phyloP scores from a whole-genome alignment of 2,113 vertebrate genomes.

The Dolichotis patagonum region DNA sequence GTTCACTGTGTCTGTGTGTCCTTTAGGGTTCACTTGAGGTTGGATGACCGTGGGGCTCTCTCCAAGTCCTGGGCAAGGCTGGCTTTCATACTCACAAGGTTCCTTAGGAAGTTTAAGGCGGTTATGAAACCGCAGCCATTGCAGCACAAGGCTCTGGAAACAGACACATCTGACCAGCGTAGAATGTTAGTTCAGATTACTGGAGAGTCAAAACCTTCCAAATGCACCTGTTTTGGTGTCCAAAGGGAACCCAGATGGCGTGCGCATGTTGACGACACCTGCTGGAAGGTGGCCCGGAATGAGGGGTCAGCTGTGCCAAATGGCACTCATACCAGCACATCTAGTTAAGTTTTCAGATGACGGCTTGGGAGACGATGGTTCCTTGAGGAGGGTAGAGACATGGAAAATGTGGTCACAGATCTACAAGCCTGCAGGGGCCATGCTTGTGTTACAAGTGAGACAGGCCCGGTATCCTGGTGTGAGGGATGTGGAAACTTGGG shows the following conservation, averaged over 20 bases:
- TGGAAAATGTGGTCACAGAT: neutral
- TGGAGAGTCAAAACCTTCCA: constrained; percentile 1
- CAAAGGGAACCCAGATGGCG: neutral
- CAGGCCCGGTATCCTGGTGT: neutral
- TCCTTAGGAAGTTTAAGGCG: constrained; percentile 12
- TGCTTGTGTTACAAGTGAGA: neutral
- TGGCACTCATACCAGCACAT: neutral
- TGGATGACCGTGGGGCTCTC: neutral
- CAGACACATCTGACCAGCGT: constrained; percentile 10
- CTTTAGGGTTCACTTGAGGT: neutral
- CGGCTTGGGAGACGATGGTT: neutral
- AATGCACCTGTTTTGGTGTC: neutral
- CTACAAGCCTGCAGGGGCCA: neutral
- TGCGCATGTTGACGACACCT: neutral
- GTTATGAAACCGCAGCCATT: neutral
- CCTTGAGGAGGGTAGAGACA: neutral
- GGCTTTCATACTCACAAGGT: neutral
- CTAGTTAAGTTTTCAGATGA: constrained; percentile 9
- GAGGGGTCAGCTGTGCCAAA: neutral
- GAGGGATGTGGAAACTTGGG: neutral
- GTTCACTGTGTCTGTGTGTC: constrained; percentile 35
- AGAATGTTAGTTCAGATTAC: neutral
- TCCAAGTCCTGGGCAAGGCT: neutral
- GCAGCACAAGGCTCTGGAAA: neutral
- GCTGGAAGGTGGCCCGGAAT: constrained; percentile 34